Percentiles rank a stretch among this genome's conserved stretches.
Evolutionary conservation across 2,888 invertebrate genomes (phyloP).

Genomic region (Cerastis rubricosa): DNA sequence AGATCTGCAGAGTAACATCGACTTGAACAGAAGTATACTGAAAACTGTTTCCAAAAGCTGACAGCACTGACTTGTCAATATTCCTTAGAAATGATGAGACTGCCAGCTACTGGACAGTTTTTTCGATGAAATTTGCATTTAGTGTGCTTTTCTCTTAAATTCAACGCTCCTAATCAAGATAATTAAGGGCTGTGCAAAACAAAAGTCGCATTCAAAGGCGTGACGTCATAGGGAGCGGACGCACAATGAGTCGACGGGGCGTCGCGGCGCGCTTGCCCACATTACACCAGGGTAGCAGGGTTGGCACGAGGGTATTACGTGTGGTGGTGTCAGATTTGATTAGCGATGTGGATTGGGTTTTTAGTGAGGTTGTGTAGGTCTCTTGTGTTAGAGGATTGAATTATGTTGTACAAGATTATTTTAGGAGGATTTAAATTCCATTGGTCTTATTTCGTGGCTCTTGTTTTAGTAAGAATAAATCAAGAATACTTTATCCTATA

Average conservation of each 20-base stretch:
- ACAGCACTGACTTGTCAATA: not conserved
- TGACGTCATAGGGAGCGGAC: slow-evolving; percentile 76
- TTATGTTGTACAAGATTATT: not conserved
- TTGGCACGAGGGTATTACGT: slow-evolving; percentile 63
- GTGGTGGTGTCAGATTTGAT: slow-evolving; percentile 49
- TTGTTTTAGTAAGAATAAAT: not conserved
- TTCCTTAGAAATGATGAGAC: not conserved
- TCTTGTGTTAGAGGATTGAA: slow-evolving; percentile 7
- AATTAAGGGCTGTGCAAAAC: slow-evolving; percentile 85
- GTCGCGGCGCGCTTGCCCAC: slow-evolving; percentile 77
- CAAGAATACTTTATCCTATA: not conserved
- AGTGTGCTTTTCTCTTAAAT: slow-evolving; percentile 50
- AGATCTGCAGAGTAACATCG: not conserved
- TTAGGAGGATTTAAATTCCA: not conserved
- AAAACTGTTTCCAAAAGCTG: not conserved
- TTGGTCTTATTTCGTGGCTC: not conserved
- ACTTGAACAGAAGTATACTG: not conserved
- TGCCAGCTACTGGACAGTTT: not conserved
- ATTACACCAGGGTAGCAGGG: slow-evolving; percentile 79
- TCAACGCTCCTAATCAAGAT: slow-evolving; percentile 82
- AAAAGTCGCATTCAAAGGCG: slow-evolving; percentile 81
- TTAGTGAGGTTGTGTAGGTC: slow-evolving; percentile 24
- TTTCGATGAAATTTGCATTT: not conserved
- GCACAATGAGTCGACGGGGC: slow-evolving; percentile 79
- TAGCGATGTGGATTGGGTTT: slow-evolving; percentile 51